A percentile compares a stretch with the other conserved stretches of the same genome.
These are phyloP conservation scores for Brachyptera risi DNA, from an alignment of 2,888 invertebrate species.

Conservation along the genomic window DNA sequence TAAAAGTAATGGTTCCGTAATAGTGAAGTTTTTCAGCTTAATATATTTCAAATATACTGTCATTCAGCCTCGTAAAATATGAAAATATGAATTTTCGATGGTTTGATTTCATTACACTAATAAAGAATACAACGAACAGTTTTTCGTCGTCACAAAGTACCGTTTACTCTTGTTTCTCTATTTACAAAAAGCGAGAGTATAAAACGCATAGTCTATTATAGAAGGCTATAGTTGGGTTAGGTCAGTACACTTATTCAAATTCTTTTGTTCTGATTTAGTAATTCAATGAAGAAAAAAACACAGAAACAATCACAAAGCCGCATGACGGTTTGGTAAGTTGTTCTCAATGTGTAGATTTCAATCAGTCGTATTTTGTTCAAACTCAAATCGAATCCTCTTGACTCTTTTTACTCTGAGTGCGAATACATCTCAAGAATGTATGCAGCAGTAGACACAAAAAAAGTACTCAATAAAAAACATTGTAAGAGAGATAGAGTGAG, in stretches of 20 bases:
- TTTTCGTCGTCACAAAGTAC: no score
- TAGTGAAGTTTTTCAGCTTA: no score
- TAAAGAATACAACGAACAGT: no score
- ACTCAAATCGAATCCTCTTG: background rate
- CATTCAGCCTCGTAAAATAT: no score
- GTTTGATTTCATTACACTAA: no score
- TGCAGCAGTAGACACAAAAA: conserved; percentile 8
- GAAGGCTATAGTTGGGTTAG: background rate
- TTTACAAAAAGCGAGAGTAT: no score
- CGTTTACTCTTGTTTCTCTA: no score
- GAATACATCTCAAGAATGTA: conserved; percentile 3
- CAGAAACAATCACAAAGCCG: background rate
- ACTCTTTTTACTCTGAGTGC: background rate
- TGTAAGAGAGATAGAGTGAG: conserved; percentile 25
- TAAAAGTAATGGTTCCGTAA: no score
- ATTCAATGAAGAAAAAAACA: background rate
- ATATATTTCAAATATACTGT: no score
- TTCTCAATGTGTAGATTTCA: background rate
- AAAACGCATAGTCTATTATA: no score
- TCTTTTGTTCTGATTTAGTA: conserved; percentile 6
- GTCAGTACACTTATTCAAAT: conserved; percentile 13
- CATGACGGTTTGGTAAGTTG: no score
- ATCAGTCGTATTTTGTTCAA: background rate
- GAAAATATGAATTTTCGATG: no score
- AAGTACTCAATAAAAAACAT: conserved; percentile 23